Conservation (phyloP, 2,797 vertebrate species). For the Tapirus indicus region DNA sequence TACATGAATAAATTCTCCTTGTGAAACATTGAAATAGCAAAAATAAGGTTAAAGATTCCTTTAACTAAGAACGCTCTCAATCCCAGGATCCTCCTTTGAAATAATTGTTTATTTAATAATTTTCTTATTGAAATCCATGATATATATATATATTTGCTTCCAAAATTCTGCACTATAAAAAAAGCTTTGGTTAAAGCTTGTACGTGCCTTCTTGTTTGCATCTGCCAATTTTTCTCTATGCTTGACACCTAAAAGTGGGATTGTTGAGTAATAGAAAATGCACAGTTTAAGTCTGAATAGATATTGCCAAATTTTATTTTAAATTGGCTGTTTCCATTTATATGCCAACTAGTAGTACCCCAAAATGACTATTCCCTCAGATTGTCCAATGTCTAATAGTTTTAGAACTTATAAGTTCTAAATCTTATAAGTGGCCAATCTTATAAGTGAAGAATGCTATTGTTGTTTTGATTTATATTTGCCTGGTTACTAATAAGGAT, state of each 20-base stretch:
- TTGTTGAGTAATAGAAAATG: not conserved
- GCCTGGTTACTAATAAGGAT: not conserved
- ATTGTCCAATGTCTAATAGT: not conserved
- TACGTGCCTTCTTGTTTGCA: not conserved
- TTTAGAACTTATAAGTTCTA: conserved; percentile 33
- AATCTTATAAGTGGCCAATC: too few species aligned
- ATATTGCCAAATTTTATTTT: not conserved
- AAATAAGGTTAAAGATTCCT: not conserved
- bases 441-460: not conserved
- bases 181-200: not conserved
- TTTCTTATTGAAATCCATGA: not conserved
- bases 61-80: not conserved
- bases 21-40: conserved; percentile 39
- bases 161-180: not conserved
- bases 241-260: not conserved
- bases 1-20: conserved; percentile 42
- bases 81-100: not conserved
- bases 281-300: not conserved
- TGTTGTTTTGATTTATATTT: conserved; percentile 1
- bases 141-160: not conserved
- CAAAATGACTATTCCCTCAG: not conserved
- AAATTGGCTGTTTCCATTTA: not conserved
- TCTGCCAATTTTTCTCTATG: not conserved
- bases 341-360: not conserved
- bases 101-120: conserved; percentile 46